Conservation (phyloP, 92 coral and sea anemone species). For the Paramuricea clavata region DNA sequence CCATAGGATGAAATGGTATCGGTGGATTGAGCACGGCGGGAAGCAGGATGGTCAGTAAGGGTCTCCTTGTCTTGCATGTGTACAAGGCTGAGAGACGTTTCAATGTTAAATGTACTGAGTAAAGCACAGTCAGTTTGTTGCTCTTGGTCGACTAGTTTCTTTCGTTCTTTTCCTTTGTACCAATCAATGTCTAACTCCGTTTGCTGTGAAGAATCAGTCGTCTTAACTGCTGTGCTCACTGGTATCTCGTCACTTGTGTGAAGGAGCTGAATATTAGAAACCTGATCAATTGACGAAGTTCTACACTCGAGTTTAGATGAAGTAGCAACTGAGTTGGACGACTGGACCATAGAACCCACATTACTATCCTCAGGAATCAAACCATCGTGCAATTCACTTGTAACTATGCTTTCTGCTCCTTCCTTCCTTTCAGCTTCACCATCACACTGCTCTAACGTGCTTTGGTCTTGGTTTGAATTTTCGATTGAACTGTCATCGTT, state of each 20-base stretch:
- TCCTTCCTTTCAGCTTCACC: background rate
- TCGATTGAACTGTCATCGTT: too few relatives aligned
- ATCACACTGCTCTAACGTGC: background rate
- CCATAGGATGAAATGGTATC: background rate
- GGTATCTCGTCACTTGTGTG: background rate
- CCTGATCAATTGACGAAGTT: background rate
- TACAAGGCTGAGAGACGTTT: background rate
- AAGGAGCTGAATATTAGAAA: too few relatives aligned
- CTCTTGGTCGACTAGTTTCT: background rate
- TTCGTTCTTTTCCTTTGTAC: background rate
- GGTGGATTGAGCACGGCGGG: background rate
- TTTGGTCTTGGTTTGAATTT: background rate
- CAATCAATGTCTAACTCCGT: background rate
- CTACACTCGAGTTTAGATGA: background rate
- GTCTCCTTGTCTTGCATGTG: background rate
- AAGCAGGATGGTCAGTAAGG: background rate
- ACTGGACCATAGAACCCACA: too few relatives aligned
- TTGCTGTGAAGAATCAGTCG: background rate
- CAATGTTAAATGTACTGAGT: background rate
- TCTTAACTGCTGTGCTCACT: background rate
- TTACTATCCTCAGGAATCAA: background rate
- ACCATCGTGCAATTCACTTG: background rate
- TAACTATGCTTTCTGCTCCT: background rate
- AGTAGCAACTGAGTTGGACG: too few relatives aligned
- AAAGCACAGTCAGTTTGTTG: background rate